Percentiles rank a stretch among this genome's conserved stretches.
Evolutionary conservation across 2,888 invertebrate species (phyloP).

Genomic region (Poecilobothrus nobilitatus): DNA sequence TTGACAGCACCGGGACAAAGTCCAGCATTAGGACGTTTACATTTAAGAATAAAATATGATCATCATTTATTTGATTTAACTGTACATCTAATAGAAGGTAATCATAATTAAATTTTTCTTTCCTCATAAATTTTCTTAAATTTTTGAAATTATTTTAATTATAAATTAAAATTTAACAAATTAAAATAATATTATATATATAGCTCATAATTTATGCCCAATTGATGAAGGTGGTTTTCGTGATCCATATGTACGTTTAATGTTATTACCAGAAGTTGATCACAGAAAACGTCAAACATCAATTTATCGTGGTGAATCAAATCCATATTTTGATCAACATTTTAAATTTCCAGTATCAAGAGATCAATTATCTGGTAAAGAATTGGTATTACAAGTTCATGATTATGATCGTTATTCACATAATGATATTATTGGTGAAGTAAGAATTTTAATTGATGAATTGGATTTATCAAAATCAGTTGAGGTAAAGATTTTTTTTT

Average conservation of each 20-base stretch:
- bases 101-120: not conserved
- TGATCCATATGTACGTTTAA: slow-evolving; percentile 78
- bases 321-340: slow-evolving; percentile 83
- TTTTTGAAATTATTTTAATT: not conserved
- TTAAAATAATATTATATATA: too few relatives aligned
- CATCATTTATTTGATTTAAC: slow-evolving; percentile 82
- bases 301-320: slow-evolving; percentile 73
- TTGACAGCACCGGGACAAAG: slow-evolving; percentile 55
- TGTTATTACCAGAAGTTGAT: slow-evolving; percentile 75
- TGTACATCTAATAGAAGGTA: slow-evolving; percentile 86
- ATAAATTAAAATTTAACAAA: not conserved
- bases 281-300: slow-evolving; percentile 74
- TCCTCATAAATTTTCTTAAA: not conserved
- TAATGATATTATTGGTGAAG: slow-evolving; percentile 81
- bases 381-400: slow-evolving; percentile 46
- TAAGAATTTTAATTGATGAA: slow-evolving; percentile 65
- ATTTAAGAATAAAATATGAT: slow-evolving; percentile 78
- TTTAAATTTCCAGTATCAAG: slow-evolving; percentile 88
- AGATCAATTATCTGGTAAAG: slow-evolving; percentile 74
- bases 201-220: slow-evolving; percentile 73
- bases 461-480: slow-evolving; percentile 56
- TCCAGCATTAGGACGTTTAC: slow-evolving; percentile 69
- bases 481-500: slow-evolving; percentile 35
- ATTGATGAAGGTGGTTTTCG: slow-evolving; percentile 81
- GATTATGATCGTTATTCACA: slow-evolving; percentile 62